Conservation (phyloP, 2,113 vertebrate genomes). For the Eleginops maclovinus region DNA sequence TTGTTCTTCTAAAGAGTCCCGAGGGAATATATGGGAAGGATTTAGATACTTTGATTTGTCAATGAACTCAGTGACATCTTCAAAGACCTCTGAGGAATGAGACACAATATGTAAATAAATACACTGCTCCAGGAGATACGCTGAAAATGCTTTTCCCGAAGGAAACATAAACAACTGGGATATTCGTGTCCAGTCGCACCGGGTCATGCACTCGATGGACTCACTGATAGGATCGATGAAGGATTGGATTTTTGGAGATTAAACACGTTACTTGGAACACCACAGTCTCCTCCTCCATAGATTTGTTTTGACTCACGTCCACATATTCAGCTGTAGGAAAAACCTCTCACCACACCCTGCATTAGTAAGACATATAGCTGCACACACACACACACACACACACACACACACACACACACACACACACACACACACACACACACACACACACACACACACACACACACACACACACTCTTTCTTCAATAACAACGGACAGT, state of each 20-base stretch:
- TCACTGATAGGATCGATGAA: not conserved
- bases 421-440: slow-evolving; percentile 26
- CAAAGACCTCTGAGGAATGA: not conserved
- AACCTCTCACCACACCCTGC: slow-evolving; percentile 36
- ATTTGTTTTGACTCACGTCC: slow-evolving; percentile 44
- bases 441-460: slow-evolving; percentile 28
- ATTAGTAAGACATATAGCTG: slow-evolving; percentile 26
- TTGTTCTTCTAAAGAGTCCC: not conserved
- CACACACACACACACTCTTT: slow-evolving; percentile 20
- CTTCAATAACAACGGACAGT: slow-evolving; percentile 44
- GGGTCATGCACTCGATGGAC: not conserved
- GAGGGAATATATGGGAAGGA: not conserved
- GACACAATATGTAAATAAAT: not conserved
- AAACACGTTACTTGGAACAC: not conserved
- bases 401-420: not conserved
- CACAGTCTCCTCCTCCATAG: not conserved
- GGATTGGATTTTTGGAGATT: slow-evolving; percentile 7
- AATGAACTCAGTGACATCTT: not conserved
- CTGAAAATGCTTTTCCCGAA: not conserved
- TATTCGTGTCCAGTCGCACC: slow-evolving; percentile 12
- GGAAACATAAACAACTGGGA: not conserved
- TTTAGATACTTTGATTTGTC: not conserved
- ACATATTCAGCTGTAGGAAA: slow-evolving; percentile 63
- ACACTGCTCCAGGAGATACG: not conserved
- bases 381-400: too few species aligned